phyloP scores from a whole-genome alignment of 2,113 vertebrate species.

The Sphyrna mokarran region DNA sequence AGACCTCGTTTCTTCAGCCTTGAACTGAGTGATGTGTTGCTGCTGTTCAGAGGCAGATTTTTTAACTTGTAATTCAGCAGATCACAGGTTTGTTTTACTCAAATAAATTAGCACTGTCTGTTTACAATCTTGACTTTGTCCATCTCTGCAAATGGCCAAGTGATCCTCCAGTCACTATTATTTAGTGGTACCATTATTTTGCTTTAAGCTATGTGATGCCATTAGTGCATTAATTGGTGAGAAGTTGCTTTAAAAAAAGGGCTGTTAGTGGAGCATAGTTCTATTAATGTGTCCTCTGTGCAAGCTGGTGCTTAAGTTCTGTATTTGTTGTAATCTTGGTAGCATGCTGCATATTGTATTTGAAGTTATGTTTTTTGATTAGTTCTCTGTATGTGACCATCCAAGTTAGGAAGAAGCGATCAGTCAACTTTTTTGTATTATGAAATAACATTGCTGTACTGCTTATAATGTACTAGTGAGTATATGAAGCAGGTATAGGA shows the following conservation, averaged over 20 bases:
- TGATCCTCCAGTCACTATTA: background rate
- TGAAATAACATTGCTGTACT: background rate
- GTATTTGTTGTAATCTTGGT: background rate
- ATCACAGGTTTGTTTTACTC: background rate
- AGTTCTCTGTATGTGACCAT: background rate
- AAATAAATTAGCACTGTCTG: background rate
- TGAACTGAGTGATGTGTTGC: background rate
- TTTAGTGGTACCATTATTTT: background rate
- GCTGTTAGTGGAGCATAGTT: background rate
- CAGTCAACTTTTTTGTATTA: background rate
- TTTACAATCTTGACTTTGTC: too few species aligned
- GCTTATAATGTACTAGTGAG: background rate
- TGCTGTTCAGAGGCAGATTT: background rate
- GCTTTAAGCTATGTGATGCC: background rate
- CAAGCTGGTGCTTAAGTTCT: background rate
- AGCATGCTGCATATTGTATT: background rate
- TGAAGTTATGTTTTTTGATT: background rate
- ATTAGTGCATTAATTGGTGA: background rate
- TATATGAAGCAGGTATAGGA: background rate
- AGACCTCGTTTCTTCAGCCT: background rate
- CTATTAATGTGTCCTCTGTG: background rate
- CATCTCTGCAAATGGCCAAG: background rate
- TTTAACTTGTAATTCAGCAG: background rate
- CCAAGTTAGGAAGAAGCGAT: background rate
- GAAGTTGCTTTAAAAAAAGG: background rate